A percentile compares a stretch with the other conserved stretches of the same genome.
These are phyloP conservation scores for Hyles euphorbiae DNA, from an alignment of 1,140 invertebrate species.

Conservation along the genomic window DNA sequence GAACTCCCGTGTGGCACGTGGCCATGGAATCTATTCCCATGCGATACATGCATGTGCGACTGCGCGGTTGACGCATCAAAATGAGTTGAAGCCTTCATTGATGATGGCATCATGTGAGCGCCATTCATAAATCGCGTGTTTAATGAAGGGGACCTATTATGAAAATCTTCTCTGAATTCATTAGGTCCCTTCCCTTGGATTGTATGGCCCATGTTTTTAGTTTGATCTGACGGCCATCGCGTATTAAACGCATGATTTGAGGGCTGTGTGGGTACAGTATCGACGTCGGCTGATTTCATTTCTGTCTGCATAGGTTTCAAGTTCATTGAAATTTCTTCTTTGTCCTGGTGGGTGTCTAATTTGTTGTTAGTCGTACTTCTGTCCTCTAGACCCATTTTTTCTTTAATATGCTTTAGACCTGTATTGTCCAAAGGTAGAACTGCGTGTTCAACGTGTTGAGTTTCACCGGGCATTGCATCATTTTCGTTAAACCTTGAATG, in stretches of 20 bases:
- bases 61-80: slow-evolving; percentile 1
- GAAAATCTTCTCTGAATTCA: background rate
- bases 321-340: too few species aligned
- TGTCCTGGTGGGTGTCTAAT: too few species aligned
- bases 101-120: background rate
- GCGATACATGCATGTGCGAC: background rate
- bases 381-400: too few species aligned
- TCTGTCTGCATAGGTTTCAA: too few species aligned
- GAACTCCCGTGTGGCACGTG: slow-evolving; percentile 18
- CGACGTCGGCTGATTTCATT: background rate
- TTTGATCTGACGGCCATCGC: too few species aligned
- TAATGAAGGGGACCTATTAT: background rate
- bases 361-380: too few species aligned
- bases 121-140: background rate
- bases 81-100: slow-evolving; percentile 11
- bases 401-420: too few species aligned
- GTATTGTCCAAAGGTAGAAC: too few species aligned
- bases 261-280: background rate
- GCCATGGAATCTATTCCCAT: slow-evolving; percentile 4
- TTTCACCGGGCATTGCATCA: too few species aligned
- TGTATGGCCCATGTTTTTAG: background rate
- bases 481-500: too few species aligned
- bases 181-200: background rate
- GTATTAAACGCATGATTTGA: background rate
- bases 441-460: too few species aligned